A percentile compares a stretch with the other conserved stretches of the same genome.
phyloP scores from a whole-genome alignment of 64 coral and sea anemone genomes.

The Porites australiensis region DNA sequence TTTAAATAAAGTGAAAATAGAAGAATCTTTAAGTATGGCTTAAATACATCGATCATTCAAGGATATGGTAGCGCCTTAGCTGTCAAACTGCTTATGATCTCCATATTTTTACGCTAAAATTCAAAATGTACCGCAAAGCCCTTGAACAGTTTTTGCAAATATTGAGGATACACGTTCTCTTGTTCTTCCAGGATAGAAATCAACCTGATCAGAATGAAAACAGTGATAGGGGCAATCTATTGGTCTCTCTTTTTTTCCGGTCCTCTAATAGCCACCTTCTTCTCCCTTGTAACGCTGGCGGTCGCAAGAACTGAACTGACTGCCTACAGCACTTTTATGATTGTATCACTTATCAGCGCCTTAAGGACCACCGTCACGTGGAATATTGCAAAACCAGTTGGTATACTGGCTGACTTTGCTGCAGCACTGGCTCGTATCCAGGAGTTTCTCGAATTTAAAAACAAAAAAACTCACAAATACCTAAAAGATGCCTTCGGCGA shows the following conservation, averaged over 20 bases:
- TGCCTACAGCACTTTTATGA: slow-evolving; percentile 75
- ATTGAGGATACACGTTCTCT: too few relatives aligned
- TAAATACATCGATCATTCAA: too few relatives aligned
- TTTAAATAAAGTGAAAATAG: too few relatives aligned
- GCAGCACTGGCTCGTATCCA: background rate
- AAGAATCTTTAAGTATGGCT: too few relatives aligned
- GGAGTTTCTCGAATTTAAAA: background rate
- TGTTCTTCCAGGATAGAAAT: slow-evolving; percentile 64
- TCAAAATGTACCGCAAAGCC: too few relatives aligned
- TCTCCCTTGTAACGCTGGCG: slow-evolving; percentile 63
- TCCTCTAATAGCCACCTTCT: slow-evolving; percentile 56
- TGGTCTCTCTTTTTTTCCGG: slow-evolving; percentile 61
- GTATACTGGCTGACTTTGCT: slow-evolving; percentile 38
- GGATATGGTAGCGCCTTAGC: too few relatives aligned
- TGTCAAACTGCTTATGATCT: too few relatives aligned
- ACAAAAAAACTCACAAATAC: background rate
- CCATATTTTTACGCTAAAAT: too few relatives aligned
- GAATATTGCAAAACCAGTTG: slow-evolving; percentile 15
- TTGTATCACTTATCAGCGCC: slow-evolving; percentile 69
- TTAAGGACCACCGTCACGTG: slow-evolving; percentile 50
- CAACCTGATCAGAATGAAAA: slow-evolving; percentile 49
- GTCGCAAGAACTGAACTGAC: slow-evolving; percentile 53
- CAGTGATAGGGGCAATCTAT: slow-evolving; percentile 71
- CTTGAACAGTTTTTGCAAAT: background rate
- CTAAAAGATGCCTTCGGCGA: background rate